Evolutionary conservation across 2,113 vertebrate species (phyloP).

Genomic region (Sturnira hondurensis): DNA sequence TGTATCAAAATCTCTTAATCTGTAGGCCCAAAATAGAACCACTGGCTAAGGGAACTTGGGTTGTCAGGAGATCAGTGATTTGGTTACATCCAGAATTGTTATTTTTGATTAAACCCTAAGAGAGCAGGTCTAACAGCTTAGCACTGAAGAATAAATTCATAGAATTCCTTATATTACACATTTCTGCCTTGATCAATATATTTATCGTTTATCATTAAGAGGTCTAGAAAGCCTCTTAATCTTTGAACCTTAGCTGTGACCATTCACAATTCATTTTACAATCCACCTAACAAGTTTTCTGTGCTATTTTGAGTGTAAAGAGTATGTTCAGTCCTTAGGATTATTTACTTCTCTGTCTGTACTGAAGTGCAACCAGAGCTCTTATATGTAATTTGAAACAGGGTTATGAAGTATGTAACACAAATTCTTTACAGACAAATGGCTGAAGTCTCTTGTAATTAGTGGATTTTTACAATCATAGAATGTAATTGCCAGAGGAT

Average conservation of each 20-base stretch:
- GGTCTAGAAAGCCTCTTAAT: not conserved
- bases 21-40: not conserved
- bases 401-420: not conserved
- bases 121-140: not conserved
- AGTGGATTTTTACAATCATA: not conserved
- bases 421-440: not conserved
- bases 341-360: not conserved
- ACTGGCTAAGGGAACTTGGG: not conserved
- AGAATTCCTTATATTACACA: not conserved
- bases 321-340: not conserved
- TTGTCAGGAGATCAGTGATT: not conserved
- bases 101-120: not conserved
- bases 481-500: not conserved
- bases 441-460: not conserved
- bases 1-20: slow-evolving; percentile 1
- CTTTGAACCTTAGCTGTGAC: not conserved
- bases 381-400: not conserved
- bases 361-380: not conserved
- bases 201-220: no score
- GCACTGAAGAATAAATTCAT: not conserved
- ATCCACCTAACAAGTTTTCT: not conserved
- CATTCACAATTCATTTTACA: not conserved
- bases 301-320: slow-evolving; percentile 18
- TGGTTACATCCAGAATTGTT: slow-evolving; percentile 31
- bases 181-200: not conserved